Base-by-base conservation (phyloP, 2,113 vertebrate species). In the Daphoenositta chrysoptera region DNA sequence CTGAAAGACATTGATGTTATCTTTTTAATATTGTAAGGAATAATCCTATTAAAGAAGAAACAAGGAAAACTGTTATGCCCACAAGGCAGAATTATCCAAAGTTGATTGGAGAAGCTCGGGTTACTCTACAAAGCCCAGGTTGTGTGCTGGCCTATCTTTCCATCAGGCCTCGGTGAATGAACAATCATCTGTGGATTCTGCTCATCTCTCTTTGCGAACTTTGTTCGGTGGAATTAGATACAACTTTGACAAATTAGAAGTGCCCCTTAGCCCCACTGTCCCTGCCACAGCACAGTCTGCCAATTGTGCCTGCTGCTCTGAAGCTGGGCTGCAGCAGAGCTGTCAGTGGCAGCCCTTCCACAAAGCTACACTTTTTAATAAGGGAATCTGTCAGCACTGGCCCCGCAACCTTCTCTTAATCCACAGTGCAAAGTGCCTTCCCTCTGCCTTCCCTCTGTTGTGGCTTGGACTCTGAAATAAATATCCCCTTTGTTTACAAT, bases 151-250 rank as follows among this genome's bases (percentile, higher is more conserved):
- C 89, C 97, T 98, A 98, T 98, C 98, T 87, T 92, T 97, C 97
- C 96, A 98, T 98, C 98, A 81, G 94, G 97, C 72, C 88, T 96
- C 94, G 96, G 96, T 98, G 98, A 99, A 98, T 98, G 98, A 98
- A 96, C 98, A 98, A 97, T 98, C 95, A 97, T 98, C 97, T 97
- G 96, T 97, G 97, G 98, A 96, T 97, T 98, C 97, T 97, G 97
- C 97, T 98, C 98, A 98, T 98, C 98, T 98, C 98, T 98, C 98
- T 97, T 96, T 97, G 94, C 51, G 1, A 98, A 98, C 98, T 98
- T 98, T 98, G 98, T 98, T 98, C 98, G 47, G 93, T 97, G 98
- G 98, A 98, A 98, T 98, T 97, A 98, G 98, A 98, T 98, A 98
- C 98, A 98, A 98, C 98, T 98, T 97, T 97, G 98, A 98, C 98